Evolutionary conservation across 1,140 invertebrate genomes (phyloP), one percentile per base, ranked within the genome.

Genomic region (Eciton burchellii): DNA sequence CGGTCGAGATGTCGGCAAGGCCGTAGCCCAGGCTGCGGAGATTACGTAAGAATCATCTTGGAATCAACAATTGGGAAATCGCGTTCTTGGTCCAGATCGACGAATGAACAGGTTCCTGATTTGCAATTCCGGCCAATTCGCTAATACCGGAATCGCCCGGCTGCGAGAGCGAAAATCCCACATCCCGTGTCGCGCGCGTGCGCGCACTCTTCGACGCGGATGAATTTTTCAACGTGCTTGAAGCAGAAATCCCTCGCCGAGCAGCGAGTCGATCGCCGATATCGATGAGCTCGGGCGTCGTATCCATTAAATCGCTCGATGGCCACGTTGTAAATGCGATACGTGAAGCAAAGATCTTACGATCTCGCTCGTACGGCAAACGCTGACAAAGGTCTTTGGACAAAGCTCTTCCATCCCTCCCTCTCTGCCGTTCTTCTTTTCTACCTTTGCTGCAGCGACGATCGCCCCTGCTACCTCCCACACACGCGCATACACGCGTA

Each of bases 321-420:
- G 43, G 45, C 68, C 66, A 49, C 11, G 74, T 81, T 81, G 77
- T 73, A 81, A 81, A 81, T 81, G 73, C 66, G 57, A 73, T 72
- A 81, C 77, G 77, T 73, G 77, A 71, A 54, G 68, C 54, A 52
- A 68, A 82, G 57, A 76, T 70, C 45, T 85, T 85, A 86, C 77
- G 62, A 66, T 49, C n/a, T n/a, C 63, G 56, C 24, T 63, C 43
- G 47, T 66, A 85, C 43, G 54, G 35, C 72, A 72, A 86, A 87
- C 84, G 85, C 85, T 87, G 85, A 87, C 85, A 83, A 85, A 86
- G 79, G 79, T 86, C 59, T 77, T 86, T 57, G 56, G 76, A n/a
- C n/a, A 72, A 86, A 83, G 59, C 72, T 66, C 70, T 2, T n/a
- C 11, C 49, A 9, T n/a, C 12, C 21, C 8, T 12, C 6, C 57